Conservation (phyloP, 2,797 vertebrate species). For the Poeciliopsis infans region DNA sequence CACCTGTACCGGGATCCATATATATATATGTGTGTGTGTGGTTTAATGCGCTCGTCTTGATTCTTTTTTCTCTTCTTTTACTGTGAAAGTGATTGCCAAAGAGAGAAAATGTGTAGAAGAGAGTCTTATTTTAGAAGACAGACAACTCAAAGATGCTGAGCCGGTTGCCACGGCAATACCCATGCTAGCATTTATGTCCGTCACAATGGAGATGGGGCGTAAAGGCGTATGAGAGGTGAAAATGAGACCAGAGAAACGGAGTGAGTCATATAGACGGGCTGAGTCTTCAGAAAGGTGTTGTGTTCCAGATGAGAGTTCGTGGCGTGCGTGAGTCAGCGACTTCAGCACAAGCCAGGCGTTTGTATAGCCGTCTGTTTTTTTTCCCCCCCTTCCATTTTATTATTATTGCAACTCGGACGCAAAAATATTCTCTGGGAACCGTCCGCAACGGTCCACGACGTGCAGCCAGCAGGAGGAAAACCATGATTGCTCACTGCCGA, state of each 20-base stretch:
- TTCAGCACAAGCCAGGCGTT: not conserved
- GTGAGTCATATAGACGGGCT: slow-evolving; percentile 22
- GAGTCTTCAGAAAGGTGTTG: slow-evolving; percentile 10
- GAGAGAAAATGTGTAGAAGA: not conserved
- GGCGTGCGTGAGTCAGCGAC: not conserved
- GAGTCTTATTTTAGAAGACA: slow-evolving; percentile 9
- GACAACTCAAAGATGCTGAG: slow-evolving; percentile 19
- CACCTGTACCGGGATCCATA: not conserved
- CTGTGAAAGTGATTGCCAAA: not conserved
- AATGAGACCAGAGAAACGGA: slow-evolving; percentile 21
- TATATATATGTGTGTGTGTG: not conserved
- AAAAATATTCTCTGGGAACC: not conserved
- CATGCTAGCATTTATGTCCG: slow-evolving; percentile 27
- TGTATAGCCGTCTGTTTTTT: not conserved
- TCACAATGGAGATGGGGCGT: slow-evolving; percentile 33
- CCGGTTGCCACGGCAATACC: slow-evolving; percentile 58
- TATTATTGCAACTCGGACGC: not conserved
- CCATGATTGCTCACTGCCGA: not conserved
- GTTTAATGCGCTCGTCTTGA: slow-evolving; percentile 32
- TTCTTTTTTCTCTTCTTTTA: not conserved
- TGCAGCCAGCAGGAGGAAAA: not conserved
- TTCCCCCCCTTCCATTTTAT: not conserved
- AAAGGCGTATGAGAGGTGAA: slow-evolving; percentile 31
- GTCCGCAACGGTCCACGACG: not conserved
- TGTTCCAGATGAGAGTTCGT: not conserved